phyloP scores from a whole-genome alignment of 2,797 vertebrate genomes.

The Amniataba percoides region DNA sequence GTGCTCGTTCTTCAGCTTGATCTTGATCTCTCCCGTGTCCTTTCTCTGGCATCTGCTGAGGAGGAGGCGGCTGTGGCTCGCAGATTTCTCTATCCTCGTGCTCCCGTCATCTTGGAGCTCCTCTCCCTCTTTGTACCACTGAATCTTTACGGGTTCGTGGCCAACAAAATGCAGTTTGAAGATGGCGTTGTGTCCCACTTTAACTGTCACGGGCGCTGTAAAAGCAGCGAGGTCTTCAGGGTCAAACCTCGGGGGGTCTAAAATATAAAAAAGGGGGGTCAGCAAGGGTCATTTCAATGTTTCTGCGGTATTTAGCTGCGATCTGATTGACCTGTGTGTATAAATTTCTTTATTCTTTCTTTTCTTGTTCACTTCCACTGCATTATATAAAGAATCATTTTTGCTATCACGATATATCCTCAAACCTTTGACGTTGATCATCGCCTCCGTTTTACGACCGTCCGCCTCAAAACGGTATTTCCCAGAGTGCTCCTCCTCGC shows the following conservation, averaged over 20 bases:
- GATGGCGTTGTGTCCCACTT: slow-evolving; percentile 86
- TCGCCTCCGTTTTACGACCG: slow-evolving; percentile 87
- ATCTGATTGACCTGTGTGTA: not conserved
- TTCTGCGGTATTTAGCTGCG: not conserved
- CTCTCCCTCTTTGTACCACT: slow-evolving; percentile 88
- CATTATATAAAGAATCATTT: not conserved
- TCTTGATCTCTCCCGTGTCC: slow-evolving; percentile 88
- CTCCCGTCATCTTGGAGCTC: slow-evolving; percentile 81
- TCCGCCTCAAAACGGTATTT: slow-evolving; percentile 90
- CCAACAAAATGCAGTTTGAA: slow-evolving; percentile 89
- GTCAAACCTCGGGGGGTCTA: slow-evolving; percentile 89
- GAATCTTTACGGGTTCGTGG: slow-evolving; percentile 84
- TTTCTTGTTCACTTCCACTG: not conserved
- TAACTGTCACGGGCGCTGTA: slow-evolving; percentile 83
- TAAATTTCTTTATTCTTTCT: not conserved
- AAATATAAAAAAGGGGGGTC: not conserved
- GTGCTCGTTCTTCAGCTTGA: slow-evolving; percentile 89
- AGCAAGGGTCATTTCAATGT: not conserved
- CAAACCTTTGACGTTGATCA: slow-evolving; percentile 88
- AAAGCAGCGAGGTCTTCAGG: slow-evolving; percentile 81
- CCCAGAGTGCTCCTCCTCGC: slow-evolving; percentile 85
- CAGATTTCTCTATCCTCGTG: slow-evolving; percentile 82
- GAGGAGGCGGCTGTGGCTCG: slow-evolving; percentile 83
- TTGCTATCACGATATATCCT: slow-evolving; percentile 11
- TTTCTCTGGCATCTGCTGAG: slow-evolving; percentile 86